A percentile compares a stretch with the other conserved stretches of the same genome.
Conservation (phyloP, 2,888 invertebrate genomes). For the Phyllotreta striolata region DNA sequence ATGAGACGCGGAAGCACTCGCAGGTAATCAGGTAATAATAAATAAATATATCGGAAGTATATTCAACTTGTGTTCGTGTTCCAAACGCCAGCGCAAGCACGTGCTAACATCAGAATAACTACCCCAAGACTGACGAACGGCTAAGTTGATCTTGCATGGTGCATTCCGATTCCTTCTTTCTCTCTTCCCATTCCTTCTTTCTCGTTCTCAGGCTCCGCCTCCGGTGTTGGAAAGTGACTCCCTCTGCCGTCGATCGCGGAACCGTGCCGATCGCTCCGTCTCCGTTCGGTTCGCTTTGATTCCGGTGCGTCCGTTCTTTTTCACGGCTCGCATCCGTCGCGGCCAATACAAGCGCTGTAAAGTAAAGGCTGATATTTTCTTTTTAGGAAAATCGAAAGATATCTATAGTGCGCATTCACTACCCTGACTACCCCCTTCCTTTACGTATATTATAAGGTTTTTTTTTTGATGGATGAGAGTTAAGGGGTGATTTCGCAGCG, state of each 20-base stretch:
- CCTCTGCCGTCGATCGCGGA: conserved; percentile 52
- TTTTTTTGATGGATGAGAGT: conserved; percentile 55
- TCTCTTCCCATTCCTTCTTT: conserved; percentile 47
- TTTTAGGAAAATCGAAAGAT: conserved; percentile 62
- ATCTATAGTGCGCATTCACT: conserved; percentile 52
- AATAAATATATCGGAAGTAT: conserved; percentile 40
- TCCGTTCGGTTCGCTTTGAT: neutral
- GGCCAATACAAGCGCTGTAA: conserved; percentile 45
- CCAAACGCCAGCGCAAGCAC: conserved; percentile 49
- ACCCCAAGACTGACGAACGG: conserved; percentile 66
- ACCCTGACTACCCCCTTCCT: conserved; percentile 55
- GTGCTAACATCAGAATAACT: conserved; percentile 67
- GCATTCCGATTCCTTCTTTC: conserved; percentile 64
- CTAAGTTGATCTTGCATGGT: conserved; percentile 62
- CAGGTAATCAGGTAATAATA: too few species aligned
- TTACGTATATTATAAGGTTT: conserved; percentile 53
- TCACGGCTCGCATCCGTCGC: conserved; percentile 31
- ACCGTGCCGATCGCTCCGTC: conserved; percentile 30
- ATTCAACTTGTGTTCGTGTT: conserved; percentile 37
- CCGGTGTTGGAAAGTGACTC: conserved; percentile 63
- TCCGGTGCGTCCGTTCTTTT: conserved; percentile 29
- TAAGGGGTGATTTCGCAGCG: conserved; percentile 52
- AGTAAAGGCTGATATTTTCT: conserved; percentile 60
- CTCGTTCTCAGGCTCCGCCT: conserved; percentile 68
- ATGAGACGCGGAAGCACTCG: conserved; percentile 36